Conservation (phyloP, 2,113 vertebrate species). For the Platichthys stellatus region DNA sequence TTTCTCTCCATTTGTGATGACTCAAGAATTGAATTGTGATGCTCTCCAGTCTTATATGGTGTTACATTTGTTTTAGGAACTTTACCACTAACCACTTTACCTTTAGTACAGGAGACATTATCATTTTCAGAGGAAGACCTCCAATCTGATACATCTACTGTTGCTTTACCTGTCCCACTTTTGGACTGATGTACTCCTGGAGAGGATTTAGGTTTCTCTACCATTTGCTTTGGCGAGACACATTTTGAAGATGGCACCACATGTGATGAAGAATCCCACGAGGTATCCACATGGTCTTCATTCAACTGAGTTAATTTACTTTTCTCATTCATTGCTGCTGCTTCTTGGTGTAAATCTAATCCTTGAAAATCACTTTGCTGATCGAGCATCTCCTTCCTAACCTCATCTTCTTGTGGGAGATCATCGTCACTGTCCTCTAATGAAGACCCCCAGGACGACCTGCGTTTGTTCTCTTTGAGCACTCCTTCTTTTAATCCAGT, state of each 20-base stretch:
- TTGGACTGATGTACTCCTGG: not conserved
- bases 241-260: conserved; percentile 23
- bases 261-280: conserved; percentile 49
- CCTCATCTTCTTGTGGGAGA: conserved; percentile 30
- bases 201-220: conserved; percentile 3
- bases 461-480: conserved; percentile 27
- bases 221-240: conserved; percentile 25
- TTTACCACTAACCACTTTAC: not conserved
- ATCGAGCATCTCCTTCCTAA: conserved; percentile 16
- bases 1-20: conserved; percentile 7
- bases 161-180: conserved; percentile 3
- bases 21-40: not conserved
- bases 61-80: conserved; percentile 2
- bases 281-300: conserved; percentile 12
- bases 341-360: conserved; percentile 19
- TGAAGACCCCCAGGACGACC: conserved; percentile 72
- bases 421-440: conserved; percentile 52
- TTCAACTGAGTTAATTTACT: conserved; percentile 11
- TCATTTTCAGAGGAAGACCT: conserved; percentile 57
- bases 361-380: conserved; percentile 14
- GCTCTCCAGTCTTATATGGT: not conserved
- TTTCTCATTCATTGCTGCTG: conserved; percentile 26
- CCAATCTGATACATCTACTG: conserved; percentile 55
- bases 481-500: not conserved
- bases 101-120: not conserved